Conservation (phyloP, 2,797 vertebrate genomes). For the Dendrocincla tyrannina region DNA sequence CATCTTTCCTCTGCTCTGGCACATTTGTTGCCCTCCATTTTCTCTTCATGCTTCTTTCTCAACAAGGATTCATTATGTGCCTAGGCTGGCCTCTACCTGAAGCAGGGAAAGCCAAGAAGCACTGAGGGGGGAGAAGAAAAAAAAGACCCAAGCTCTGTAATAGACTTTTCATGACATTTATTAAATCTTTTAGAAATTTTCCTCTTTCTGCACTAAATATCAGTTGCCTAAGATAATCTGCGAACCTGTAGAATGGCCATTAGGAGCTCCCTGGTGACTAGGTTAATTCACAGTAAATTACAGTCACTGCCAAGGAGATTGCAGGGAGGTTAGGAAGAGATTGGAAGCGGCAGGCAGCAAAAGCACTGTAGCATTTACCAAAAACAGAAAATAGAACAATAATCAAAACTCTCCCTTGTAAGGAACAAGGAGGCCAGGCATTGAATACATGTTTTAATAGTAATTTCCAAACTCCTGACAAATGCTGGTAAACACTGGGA, state of each 20-base stretch:
- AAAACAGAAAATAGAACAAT: slow-evolving; percentile 55
- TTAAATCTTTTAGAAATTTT: slow-evolving; percentile 63
- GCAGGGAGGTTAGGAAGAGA: slow-evolving; percentile 57
- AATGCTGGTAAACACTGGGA: not conserved
- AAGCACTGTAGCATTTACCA: slow-evolving; percentile 58
- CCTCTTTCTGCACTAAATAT: slow-evolving; percentile 68
- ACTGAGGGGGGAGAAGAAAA: not conserved
- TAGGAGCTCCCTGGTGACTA: slow-evolving; percentile 71
- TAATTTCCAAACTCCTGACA: not conserved
- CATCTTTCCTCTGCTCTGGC: not conserved
- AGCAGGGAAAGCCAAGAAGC: not conserved
- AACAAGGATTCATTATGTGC: not conserved
- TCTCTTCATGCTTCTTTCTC: not conserved
- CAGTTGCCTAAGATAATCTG: slow-evolving; percentile 69
- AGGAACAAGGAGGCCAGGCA: not conserved
- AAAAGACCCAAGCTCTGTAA: slow-evolving; percentile 1
- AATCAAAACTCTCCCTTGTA: slow-evolving; percentile 34
- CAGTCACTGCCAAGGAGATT: slow-evolving; percentile 66
- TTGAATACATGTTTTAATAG: not conserved
- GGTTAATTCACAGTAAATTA: slow-evolving; percentile 74
- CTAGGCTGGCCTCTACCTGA: not conserved
- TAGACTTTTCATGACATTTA: slow-evolving; percentile 65
- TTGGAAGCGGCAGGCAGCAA: slow-evolving; percentile 65
- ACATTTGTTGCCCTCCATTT: not conserved
- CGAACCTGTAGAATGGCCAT: slow-evolving; percentile 59